Conservation (phyloP, 2,797 vertebrate species). For the Hozukius guyotensis region DNA sequence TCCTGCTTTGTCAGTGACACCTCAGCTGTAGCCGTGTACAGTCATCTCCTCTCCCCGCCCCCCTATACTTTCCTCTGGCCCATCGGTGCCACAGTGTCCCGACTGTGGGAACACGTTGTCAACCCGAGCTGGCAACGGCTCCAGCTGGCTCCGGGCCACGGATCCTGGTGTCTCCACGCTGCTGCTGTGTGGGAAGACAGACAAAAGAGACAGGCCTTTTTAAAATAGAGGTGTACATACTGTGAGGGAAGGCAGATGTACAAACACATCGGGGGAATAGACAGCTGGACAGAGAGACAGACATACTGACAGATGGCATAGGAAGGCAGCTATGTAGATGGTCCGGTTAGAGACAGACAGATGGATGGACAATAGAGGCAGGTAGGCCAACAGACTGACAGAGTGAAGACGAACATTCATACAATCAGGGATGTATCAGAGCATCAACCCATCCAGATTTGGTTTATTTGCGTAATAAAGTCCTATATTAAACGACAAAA, state of each 20-base stretch:
- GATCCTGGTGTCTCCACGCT: conserved; percentile 35
- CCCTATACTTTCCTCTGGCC: conserved; percentile 27
- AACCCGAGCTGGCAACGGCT: conserved; percentile 26
- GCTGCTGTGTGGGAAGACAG: conserved; percentile 12
- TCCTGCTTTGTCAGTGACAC: conserved; percentile 21
- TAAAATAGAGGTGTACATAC: conserved; percentile 12
- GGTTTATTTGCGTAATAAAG: background rate
- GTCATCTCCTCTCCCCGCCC: conserved; percentile 14
- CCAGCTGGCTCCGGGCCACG: conserved; percentile 30
- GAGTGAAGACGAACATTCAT: background rate
- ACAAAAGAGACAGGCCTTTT: conserved; percentile 18
- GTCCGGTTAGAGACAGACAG: conserved; percentile 3
- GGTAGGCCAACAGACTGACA: background rate
- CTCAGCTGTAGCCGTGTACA: conserved; percentile 11
- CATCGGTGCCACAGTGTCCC: conserved; percentile 50
- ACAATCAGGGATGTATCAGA: background rate
- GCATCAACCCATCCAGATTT: too few relatives aligned
- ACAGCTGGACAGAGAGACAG: conserved; percentile 8
- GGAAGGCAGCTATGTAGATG: background rate
- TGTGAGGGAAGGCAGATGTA: conserved; percentile 46
- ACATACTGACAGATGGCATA: background rate
- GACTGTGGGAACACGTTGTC: conserved; percentile 48
- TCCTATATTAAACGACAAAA: background rate
- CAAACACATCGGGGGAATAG: conserved; percentile 25
- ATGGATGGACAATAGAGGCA: background rate